phyloP scores from a whole-genome alignment of 92 coral and sea anemone genomes.

The Phenganax stokvisi region DNA sequence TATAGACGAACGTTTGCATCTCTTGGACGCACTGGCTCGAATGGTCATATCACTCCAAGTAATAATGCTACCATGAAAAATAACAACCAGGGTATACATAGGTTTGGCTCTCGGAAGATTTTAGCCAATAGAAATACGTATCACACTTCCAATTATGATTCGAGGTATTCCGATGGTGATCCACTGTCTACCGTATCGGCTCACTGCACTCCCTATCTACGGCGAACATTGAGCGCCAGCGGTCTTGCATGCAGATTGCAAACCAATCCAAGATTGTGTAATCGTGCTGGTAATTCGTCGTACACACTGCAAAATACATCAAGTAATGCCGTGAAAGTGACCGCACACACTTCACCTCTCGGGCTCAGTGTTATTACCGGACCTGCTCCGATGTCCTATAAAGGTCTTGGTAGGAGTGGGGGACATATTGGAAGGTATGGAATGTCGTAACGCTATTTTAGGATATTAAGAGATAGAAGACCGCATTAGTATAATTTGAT shows the following conservation, averaged over 20 bases:
- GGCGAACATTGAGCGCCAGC: constrained; percentile 82
- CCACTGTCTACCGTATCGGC: constrained; percentile 51
- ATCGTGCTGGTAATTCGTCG: constrained; percentile 48
- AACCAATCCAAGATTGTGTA: constrained; percentile 41
- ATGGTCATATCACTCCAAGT: constrained; percentile 59
- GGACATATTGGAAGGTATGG: constrained; percentile 24
- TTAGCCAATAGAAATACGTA: constrained; percentile 48
- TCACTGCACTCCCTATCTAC: constrained; percentile 50
- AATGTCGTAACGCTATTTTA: neutral
- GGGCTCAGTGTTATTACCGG: constrained; percentile 91
- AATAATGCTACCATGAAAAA: constrained; percentile 11
- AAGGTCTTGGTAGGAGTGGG: neutral
- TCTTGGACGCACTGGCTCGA: constrained; percentile 45
- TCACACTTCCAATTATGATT: constrained; percentile 51
- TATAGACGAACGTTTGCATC: constrained; percentile 76
- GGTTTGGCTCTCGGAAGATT: constrained; percentile 64
- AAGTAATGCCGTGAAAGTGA: constrained; percentile 65
- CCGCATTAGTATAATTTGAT: too few relatives aligned
- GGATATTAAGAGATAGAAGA: neutral
- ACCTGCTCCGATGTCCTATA: constrained; percentile 84
- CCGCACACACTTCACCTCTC: constrained; percentile 64
- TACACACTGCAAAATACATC: constrained; percentile 60
- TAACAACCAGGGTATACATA: constrained; percentile 54
- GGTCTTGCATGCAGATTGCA: constrained; percentile 47
- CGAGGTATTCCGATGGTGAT: constrained; percentile 58